Conservation (phyloP, 2,888 invertebrate genomes). For the Drosophila mettleri region DNA sequence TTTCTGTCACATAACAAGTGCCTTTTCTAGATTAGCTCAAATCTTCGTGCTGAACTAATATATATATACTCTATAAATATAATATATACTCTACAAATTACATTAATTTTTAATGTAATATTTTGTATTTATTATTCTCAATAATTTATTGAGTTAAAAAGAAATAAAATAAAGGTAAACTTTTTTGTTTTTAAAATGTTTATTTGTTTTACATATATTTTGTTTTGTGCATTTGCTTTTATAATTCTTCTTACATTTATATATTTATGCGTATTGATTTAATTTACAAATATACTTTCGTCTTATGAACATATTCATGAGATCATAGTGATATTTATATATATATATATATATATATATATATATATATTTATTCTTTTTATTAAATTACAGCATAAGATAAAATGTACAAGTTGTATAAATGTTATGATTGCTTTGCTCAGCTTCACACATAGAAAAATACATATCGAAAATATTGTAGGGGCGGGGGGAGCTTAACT, state of each 20-base stretch:
- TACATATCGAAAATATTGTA: constrained; percentile 41
- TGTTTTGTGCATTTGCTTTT: constrained; percentile 45
- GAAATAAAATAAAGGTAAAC: too few species aligned
- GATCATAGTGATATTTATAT: constrained; percentile 81
- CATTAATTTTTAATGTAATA: too few species aligned
- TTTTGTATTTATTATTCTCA: too few species aligned
- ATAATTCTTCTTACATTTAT: constrained; percentile 62
- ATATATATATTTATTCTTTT: constrained; percentile 22
- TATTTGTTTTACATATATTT: constrained; percentile 49
- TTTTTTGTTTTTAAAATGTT: constrained; percentile 39
- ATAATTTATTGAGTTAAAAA: too few species aligned
- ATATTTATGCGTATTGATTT: constrained; percentile 61
- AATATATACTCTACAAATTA: too few species aligned
- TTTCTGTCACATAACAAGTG: too few species aligned
- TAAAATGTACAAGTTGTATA: constrained; percentile 70
- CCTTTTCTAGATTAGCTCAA: too few species aligned
- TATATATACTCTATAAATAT: too few species aligned
- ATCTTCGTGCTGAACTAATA: too few species aligned
- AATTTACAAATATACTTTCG: constrained; percentile 68
- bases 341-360: constrained; percentile 34
- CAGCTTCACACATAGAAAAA: constrained; percentile 35
- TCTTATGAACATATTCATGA: constrained; percentile 85
- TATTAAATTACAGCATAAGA: constrained; percentile 70
- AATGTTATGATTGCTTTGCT: constrained; percentile 23
- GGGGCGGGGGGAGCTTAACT: constrained; percentile 25